These are phyloP conservation scores for Urocolius indicus DNA, from an alignment of 2,113 vertebrate genomes.

Conservation along the genomic window DNA sequence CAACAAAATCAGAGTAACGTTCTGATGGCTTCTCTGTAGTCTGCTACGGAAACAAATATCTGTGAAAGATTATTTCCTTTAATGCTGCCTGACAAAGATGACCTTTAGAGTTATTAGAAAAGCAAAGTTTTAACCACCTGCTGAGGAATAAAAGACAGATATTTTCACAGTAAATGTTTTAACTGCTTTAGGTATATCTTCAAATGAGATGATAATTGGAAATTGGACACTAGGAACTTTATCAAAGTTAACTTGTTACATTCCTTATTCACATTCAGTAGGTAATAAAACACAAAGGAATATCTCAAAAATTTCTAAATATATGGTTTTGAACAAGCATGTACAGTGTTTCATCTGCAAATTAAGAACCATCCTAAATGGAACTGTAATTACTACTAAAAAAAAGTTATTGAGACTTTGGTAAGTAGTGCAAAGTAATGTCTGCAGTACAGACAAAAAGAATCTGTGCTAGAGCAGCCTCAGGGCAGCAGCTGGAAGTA, in stretches of 20 bases:
- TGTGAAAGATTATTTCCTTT: constrained; percentile 32
- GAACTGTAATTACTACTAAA: background rate
- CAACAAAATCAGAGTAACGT: background rate
- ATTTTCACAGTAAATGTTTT: background rate
- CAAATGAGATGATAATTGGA: background rate
- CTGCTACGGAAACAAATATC: constrained; percentile 42
- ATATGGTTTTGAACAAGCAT: background rate
- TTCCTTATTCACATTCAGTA: background rate
- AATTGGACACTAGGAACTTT: background rate
- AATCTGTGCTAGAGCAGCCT: background rate
- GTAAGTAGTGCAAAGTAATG: background rate
- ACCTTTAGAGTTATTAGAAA: constrained; percentile 33
- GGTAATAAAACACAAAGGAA: background rate
- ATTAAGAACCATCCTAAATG: background rate
- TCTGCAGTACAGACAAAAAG: background rate
- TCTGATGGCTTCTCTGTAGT: background rate
- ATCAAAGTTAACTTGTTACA: background rate
- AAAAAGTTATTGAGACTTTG: background rate
- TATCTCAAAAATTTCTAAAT: background rate
- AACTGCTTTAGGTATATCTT: background rate
- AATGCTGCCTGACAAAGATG: background rate
- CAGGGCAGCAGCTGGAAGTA: background rate
- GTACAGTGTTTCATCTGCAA: background rate
- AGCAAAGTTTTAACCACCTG: background rate
- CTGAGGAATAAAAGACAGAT: constrained; percentile 15